Conservation (phyloP, 2,113 vertebrate genomes). For the Atherinomorus stipes region DNA sequence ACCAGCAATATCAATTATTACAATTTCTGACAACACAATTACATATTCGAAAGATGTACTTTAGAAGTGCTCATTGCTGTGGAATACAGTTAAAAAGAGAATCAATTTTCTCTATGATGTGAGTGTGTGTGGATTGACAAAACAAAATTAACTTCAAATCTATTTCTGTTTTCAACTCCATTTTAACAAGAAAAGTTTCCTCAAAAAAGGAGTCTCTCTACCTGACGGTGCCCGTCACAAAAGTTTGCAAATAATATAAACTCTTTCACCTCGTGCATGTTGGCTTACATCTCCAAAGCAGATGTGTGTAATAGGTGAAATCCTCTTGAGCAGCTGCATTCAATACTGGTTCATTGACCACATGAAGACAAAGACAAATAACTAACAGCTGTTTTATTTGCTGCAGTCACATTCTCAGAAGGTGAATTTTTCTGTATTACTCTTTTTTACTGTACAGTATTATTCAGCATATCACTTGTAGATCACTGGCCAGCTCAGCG, state of each 20-base stretch:
- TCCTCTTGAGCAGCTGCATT: conserved; percentile 82
- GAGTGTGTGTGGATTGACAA: not conserved
- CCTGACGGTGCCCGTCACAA: conserved; percentile 11
- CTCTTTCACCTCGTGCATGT: conserved; percentile 19
- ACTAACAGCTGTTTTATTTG: conserved; percentile 87
- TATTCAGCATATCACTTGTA: not conserved
- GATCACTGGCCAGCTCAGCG: too few species aligned
- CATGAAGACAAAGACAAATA: conserved; percentile 90
- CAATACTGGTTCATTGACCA: conserved; percentile 80
- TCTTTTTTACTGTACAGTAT: not conserved
- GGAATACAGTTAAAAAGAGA: conserved; percentile 23
- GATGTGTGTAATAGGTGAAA: conserved; percentile 81
- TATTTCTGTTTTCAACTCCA: conserved; percentile 2
- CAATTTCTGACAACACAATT: conserved; percentile 64
- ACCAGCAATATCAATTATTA: conserved; percentile 56
- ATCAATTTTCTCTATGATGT: conserved; percentile 8
- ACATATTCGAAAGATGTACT: conserved; percentile 35
- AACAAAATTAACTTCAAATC: not conserved
- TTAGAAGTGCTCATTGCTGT: conserved; percentile 18
- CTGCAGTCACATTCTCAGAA: conserved; percentile 75
- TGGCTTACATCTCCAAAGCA: conserved; percentile 57
- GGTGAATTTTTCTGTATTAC: conserved; percentile 56
- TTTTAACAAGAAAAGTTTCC: conserved; percentile 17
- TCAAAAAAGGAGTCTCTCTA: not conserved
- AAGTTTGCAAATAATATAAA: conserved; percentile 23